Evolutionary conservation across 2,797 vertebrate genomes (phyloP), one percentile per base, ranked within the genome.

Genomic region (Brotula barbata): DNA sequence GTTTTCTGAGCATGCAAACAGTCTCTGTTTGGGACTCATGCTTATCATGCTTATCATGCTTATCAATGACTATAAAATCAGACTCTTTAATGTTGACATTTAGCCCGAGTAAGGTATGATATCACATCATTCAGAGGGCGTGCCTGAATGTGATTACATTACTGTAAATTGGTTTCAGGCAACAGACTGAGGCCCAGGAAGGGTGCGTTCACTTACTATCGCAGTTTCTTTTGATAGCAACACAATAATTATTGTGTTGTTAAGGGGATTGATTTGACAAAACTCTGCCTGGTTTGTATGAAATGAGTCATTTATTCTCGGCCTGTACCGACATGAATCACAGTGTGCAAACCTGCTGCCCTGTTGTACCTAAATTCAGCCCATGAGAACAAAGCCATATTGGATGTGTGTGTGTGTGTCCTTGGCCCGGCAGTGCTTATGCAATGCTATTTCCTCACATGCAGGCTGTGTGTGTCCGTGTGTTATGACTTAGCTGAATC

Each of bases 341-440:
- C 55, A 25, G 33, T 16, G 19, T 31, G 45, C 3, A 12, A 12
- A 36, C 6, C 16, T 17, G 40, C 16, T 47, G 43, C 31, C 31
- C 22, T 2, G 19, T 2, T 16, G 6, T 12, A 11, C n/a, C 31
- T 13, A 19, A 39, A 46, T 23, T 58, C 20, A 47, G 15, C 33
- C n/a, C 15, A 31, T 6, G 28, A 39, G 16, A 47, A 46, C 55
- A 58, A 58, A 23, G 55, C 31, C 34, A 17, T 16, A 15, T 36
- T 36, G 34, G 11, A 15, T 3, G 20, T 11, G 11, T 33, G 7
- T 44, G 19, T 43, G 10, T 19, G 19, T 19, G 44, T 19, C 56
- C 44, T 10, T n/a, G 12, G 16, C 36, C 19, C 44, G 2, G 37
- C n/a, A n/a, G n/a, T 42, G 40, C 21, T 75, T 59, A 56, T 21